These are phyloP conservation scores for Oophaga sylvatica DNA, from an alignment of 2,797 vertebrate genomes.

Conservation along the genomic window DNA sequence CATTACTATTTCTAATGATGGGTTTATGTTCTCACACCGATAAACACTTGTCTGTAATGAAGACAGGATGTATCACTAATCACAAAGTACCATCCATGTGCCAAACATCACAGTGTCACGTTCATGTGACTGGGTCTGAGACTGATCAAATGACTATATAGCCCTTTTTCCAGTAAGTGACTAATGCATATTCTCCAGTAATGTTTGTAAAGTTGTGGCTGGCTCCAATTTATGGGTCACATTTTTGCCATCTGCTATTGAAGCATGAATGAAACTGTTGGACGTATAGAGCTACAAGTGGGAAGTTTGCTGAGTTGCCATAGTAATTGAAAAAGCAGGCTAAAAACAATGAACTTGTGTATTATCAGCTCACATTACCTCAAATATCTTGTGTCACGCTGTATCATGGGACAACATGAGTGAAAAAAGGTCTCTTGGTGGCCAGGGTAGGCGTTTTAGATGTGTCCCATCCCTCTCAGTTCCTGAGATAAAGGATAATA, in stretches of 20 bases:
- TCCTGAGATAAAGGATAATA: too few relatives aligned
- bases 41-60: background rate
- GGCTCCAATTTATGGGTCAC: constrained; percentile 14
- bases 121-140: constrained; percentile 28
- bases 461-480: too few relatives aligned
- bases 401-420: background rate
- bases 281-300: background rate
- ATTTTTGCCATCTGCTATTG: background rate
- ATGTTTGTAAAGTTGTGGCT: background rate
- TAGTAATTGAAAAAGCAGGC: background rate
- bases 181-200: constrained; percentile 27
- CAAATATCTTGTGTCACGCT: background rate
- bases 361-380: background rate
- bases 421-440: too few relatives aligned
- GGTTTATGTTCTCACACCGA: background rate
- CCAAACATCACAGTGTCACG: background rate
- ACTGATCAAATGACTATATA: constrained; percentile 3
- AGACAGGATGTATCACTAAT: constrained; percentile 4
- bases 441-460: too few relatives aligned
- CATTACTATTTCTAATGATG: background rate
- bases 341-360: background rate
- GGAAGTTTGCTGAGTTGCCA: background rate
- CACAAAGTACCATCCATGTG: constrained; percentile 6
- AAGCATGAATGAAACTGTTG: background rate
- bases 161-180: background rate